A percentile compares a stretch with the other conserved stretches of the same genome.
Conservation (phyloP, 2,888 invertebrate genomes). For the Euproctis similis region DNA sequence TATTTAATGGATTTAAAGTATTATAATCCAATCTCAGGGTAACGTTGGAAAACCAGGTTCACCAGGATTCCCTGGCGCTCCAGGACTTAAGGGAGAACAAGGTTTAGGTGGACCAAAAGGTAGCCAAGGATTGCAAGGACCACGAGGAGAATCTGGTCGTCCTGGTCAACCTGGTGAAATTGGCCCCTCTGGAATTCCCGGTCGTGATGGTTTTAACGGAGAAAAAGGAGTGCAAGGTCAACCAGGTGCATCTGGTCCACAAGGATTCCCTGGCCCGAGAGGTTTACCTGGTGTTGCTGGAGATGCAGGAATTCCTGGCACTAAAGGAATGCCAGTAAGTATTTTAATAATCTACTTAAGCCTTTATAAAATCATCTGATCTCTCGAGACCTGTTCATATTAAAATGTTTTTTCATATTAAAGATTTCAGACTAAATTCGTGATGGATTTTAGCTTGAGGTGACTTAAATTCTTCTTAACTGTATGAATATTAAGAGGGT, state of each 20-base stretch:
- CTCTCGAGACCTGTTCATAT: no score
- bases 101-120: constrained; percentile 86
- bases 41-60: constrained; percentile 87
- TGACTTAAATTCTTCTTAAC: no score
- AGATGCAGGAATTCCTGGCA: constrained; percentile 82
- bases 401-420: no score
- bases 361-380: no score
- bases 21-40: no score
- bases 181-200: constrained; percentile 84
- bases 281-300: constrained; percentile 86
- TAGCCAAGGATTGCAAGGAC: constrained; percentile 87
- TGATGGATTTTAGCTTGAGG: no score
- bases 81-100: constrained; percentile 88
- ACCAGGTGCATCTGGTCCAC: constrained; percentile 82
- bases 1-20: no score
- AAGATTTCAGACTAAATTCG: no score
- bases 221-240: constrained; percentile 87
- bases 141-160: constrained; percentile 86
- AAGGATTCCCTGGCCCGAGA: constrained; percentile 88
- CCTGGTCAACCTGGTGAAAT: constrained; percentile 86
- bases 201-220: constrained; percentile 86
- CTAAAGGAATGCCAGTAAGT: constrained; percentile 83
- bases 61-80: constrained; percentile 89
- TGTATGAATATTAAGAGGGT: no score
- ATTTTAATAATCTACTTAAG: no score